Evolutionary conservation across 2,797 vertebrate genomes (phyloP), one percentile per base, ranked within the genome.

Genomic region (Trachurus trachurus): DNA sequence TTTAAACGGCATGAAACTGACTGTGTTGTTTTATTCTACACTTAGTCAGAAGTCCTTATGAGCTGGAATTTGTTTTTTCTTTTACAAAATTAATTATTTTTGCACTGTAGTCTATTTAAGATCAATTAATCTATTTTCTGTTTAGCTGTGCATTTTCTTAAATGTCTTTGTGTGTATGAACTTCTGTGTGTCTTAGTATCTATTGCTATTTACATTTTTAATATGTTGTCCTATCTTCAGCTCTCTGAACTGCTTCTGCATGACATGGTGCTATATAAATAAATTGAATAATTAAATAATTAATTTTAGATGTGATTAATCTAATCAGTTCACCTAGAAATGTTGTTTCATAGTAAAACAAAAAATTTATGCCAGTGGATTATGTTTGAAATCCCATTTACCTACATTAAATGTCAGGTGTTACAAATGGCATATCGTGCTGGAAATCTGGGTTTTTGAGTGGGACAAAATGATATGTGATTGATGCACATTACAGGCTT

Each of bases 1-100:
- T 60, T 70, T 76, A 62, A 62, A 73, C 37, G 56, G 34, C 60
- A 81, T 66, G 29, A 66, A 71, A 74, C 47, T 58, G 29, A 54
- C 66, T 39, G 70, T 40, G 4, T 74, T 71, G n/a, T 60, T 78
- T 68, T 19, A 21, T 52, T 22, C 45, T 19, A 2, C 34, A 45
- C 34, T 68, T 65, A 19, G 31, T 54, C 17, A 5, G 13, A 62
- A 42, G 12, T 61, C 19, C 44, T 54, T 22, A 29, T 26, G 45
- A 50, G 16, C 44, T 49, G 45, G 9, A 42, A 39, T 54, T 39
- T 26, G 6, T 6, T 19, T 19, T 26, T 17, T 17, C 6, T 2
- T 8, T 52, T 45, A 68, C n/a, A 6, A 13, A 60, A 40, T 67
- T 66, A 12, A 63, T 47, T 29, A 19, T 71, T 22, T 50, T 53